These are phyloP conservation scores for Myotis myotis DNA, from an alignment of 2,797 vertebrate genomes.

Conservation along the genomic window DNA sequence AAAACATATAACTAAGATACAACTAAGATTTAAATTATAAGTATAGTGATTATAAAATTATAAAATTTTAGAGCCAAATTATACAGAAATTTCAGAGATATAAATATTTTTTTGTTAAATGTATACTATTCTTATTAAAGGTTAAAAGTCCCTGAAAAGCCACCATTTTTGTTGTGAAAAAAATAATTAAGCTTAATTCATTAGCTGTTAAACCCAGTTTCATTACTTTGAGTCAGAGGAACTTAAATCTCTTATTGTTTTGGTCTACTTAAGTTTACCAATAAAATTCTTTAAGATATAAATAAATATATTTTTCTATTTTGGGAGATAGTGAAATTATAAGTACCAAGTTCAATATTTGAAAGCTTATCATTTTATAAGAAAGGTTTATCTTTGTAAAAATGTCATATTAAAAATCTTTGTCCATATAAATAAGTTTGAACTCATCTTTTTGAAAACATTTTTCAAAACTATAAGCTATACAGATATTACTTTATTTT, in stretches of 20 bases:
- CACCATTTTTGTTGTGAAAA: not conserved
- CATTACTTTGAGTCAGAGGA: not conserved
- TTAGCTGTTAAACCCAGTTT: not conserved
- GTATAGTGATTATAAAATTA: conserved; percentile 27
- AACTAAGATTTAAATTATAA: not conserved
- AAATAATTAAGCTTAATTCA: not conserved
- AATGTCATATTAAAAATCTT: not conserved
- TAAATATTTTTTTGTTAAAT: conserved; percentile 9
- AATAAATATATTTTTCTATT: not conserved
- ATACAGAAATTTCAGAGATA: conserved; percentile 9
- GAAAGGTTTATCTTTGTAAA: not conserved
- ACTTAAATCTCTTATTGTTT: not conserved
- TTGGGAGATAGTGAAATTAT: not conserved
- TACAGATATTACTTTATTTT: conserved; percentile 2
- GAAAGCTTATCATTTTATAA: conserved; percentile 15
- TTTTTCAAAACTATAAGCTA: not conserved
- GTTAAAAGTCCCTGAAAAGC: not conserved
- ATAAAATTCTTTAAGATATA: not conserved
- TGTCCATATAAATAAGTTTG: conserved; percentile 7
- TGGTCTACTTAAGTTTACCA: not conserved
- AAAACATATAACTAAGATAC: not conserved
- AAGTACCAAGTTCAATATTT: conserved; percentile 12
- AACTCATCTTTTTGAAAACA: conserved; percentile 17
- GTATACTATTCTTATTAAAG: not conserved
- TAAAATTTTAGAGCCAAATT: not conserved